Base-by-base conservation (phyloP, 2,797 vertebrate genomes). In the Cossypha polioptera region DNA sequence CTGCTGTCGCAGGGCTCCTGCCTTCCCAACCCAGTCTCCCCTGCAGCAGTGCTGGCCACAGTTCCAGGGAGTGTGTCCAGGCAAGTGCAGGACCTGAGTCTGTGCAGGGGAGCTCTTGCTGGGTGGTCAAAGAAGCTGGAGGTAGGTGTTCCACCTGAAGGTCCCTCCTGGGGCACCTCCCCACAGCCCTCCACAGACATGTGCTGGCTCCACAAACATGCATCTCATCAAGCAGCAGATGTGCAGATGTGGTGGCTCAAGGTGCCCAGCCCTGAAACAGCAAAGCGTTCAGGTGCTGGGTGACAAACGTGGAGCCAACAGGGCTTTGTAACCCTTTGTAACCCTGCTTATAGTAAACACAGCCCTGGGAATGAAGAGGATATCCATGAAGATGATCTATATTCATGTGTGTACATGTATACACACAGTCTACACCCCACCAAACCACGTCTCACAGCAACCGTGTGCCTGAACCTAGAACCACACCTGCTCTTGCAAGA, bases 401-500 rank as follows among this genome's bases (percentile, higher is more conserved):
- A n/a, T 16, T 18, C 0, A 2, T 31, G 4, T 62, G 43, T n/a
- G 2, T 63, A 48, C 4, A 17, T 11, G 15, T 4, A 31, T 3
- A 53, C 15, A 63, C 13, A 53, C 13, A 36, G 22, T 7, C 36
- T 28, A 43, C 7, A 45, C 26, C 9, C 57, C 36, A 40, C 14
- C 12, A 74, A 71, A 42, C 11, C 57, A 16, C 4, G 21, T 61
- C 28, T 62, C 38, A 63, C 35, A 63, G 33, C n/a, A 88, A 54
- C 24, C 5, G 26, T 0, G 0, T 69, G 50, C 26, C 59, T 47
- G 24, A 76, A 65, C 25, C 31, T 18, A 42, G 42, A 71, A 16
- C 24, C 11, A 25, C 26, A 36, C 11, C 10, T 62, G 26, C 36
- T 79, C 31, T 59, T 65, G 36, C 43, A 91, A 73, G 47, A 50